Evolutionary conservation across 64 coral and sea anemone species (phyloP), one percentile per base, ranked within the genome.

Genomic region (Orbicella faveolata): DNA sequence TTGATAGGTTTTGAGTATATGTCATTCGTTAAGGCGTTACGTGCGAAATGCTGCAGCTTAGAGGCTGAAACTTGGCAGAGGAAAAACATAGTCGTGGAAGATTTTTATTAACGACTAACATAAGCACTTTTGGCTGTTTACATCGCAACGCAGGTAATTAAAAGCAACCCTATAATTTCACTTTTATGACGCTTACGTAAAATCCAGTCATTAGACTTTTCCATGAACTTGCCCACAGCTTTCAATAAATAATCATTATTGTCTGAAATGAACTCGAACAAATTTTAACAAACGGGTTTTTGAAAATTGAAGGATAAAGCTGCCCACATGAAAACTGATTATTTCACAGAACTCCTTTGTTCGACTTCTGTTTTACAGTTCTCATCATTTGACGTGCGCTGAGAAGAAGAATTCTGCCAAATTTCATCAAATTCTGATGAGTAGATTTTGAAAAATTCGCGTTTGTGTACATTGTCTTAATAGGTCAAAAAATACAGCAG

Each of bases 371-470:
- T 75, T 75, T 75, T 36, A 36, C 2, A 37, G 73, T 75, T 75
- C 13, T 36, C 25, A 75, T 75, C 35, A 75, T 75, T 36, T 75
- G 33, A 75, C 14, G 1, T 75, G 25, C 74, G 1, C 3, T 39
- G 11, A 63, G 18, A 63, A 63, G 1, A 63, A 19, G 1, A 63
- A 63, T 63, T 63, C 61, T 63, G 61, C 1, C 68, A 73, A 73
- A 73, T 73, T 73, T 73, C 4, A 26, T 73, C 68, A 73, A 21
- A 30, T 21, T 63, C 68, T 73, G 17, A 73, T 73, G 68, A 73
- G 68, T 26, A 73, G 68, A 73, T 73, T 73, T 73, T 73, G 68
- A 73, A 73, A 73, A 73, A 73, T 73, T 73, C 19, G 13, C 21
- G 25, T 73, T 73, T 25, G 68, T n/a, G 68, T 73, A 73, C 68